These are phyloP conservation scores for Nomada goodeniana DNA, from an alignment of 2,888 invertebrate species.

Conservation along the genomic window DNA sequence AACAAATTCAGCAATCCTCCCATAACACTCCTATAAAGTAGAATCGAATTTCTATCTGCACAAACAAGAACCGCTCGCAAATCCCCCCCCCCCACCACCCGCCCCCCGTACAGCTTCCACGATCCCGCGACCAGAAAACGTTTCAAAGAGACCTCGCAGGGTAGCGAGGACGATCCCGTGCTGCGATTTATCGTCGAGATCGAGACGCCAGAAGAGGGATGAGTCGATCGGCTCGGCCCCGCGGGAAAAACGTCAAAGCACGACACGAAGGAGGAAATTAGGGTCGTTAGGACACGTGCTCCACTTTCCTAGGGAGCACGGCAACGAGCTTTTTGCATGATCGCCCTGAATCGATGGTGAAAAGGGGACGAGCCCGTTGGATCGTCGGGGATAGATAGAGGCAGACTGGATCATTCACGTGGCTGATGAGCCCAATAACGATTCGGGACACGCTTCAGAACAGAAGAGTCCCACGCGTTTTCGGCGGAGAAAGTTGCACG, in stretches of 20 bases:
- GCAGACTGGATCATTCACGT: neutral
- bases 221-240: slow-evolving; percentile 9
- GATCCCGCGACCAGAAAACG: neutral
- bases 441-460: slow-evolving; percentile 13
- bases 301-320: slow-evolving; percentile 9
- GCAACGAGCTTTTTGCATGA: slow-evolving; percentile 30
- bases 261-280: slow-evolving; percentile 36
- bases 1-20: too few species aligned
- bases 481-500: slow-evolving; percentile 24
- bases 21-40: too few species aligned
- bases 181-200: slow-evolving; percentile 17
- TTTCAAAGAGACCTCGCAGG: slow-evolving; percentile 9
- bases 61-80: slow-evolving; percentile 3
- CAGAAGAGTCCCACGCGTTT: slow-evolving; percentile 9
- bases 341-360: neutral
- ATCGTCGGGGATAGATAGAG: slow-evolving; percentile 5
- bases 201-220: neutral
- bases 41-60: slow-evolving; percentile 13
- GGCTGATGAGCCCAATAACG: slow-evolving; percentile 21
- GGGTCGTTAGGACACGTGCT: slow-evolving; percentile 32
- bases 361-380: neutral
- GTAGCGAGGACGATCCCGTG: slow-evolving; percentile 3
- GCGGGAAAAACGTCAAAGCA: slow-evolving; percentile 26
- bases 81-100: neutral
- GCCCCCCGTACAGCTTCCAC: neutral